Evolutionary conservation across 2,888 invertebrate species (phyloP).

Genomic region (Adineta ricciae): DNA sequence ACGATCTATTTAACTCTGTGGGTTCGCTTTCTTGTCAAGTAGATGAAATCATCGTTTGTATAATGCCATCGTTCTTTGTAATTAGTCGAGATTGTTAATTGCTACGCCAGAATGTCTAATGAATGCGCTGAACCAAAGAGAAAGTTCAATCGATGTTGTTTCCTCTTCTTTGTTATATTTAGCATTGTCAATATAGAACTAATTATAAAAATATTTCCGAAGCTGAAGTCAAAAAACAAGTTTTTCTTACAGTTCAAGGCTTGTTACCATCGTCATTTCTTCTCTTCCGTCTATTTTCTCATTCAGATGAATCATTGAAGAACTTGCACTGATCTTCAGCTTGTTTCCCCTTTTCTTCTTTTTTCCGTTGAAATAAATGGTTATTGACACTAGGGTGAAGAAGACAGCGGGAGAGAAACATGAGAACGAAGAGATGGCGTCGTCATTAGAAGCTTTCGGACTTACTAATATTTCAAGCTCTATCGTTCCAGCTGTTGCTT

Average conservation of each 20-base stretch:
- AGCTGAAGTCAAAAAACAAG: neutral
- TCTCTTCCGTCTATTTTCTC: neutral
- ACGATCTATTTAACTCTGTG: neutral
- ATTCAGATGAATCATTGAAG: neutral
- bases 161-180: neutral
- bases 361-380: neutral
- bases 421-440: neutral
- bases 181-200: neutral
- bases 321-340: neutral
- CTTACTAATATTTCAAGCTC: too few species aligned
- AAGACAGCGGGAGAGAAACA: neutral
- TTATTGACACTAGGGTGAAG: neutral
- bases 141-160: neutral
- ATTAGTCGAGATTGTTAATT: neutral
- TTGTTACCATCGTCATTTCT: neutral
- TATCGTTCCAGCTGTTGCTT: neutral
- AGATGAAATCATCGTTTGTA: too few species aligned
- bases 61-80: too few species aligned
- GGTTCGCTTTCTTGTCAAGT: too few species aligned
- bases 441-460: neutral
- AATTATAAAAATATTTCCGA: neutral
- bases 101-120: neutral
- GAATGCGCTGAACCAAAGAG: neutral
- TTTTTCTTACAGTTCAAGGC: neutral
- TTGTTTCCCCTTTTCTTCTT: neutral